Evolutionary conservation across 2,888 invertebrate genomes (phyloP).

Genomic region (Sarcophaga caerulescens): DNA sequence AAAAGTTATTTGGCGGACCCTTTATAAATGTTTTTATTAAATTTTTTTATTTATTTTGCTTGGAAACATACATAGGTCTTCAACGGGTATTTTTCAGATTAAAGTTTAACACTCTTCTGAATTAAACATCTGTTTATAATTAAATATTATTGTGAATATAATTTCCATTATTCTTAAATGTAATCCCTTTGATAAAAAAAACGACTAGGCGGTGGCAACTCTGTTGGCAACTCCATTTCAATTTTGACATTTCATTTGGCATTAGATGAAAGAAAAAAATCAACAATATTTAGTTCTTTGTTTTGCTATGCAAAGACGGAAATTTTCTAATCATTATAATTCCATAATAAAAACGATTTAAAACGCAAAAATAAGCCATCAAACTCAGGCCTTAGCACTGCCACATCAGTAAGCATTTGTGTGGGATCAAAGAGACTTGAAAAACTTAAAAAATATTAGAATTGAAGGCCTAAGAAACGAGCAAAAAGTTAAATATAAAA

Average conservation of each 20-base stretch:
- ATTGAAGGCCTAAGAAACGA: background rate
- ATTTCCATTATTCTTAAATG: too few relatives aligned
- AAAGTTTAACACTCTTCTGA: too few relatives aligned
- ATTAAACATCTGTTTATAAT: too few relatives aligned
- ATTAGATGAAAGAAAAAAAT: constrained; percentile 11
- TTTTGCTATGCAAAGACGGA: constrained; percentile 62
- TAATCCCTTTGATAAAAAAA: background rate
- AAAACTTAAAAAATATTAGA: background rate
- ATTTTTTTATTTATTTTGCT: too few relatives aligned
- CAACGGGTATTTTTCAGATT: too few relatives aligned
- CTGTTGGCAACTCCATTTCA: constrained; percentile 24
- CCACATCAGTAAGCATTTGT: constrained; percentile 56
- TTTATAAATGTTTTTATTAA: too few relatives aligned
- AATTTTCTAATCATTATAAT: constrained; percentile 25
- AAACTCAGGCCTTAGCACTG: constrained; percentile 56
- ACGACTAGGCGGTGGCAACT: background rate
- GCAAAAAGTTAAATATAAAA: constrained; percentile 4
- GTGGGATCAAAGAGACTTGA: constrained; percentile 1
- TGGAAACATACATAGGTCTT: too few relatives aligned
- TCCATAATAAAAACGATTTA: constrained; percentile 28
- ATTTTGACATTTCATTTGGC: constrained; percentile 50
- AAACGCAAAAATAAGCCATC: constrained; percentile 18
- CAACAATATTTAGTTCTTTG: constrained; percentile 52
- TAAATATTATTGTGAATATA: too few relatives aligned
- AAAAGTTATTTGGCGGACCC: too few relatives aligned